Base-by-base conservation (phyloP, 2,797 vertebrate genomes). In the Dendrocincla fuliginosa region DNA sequence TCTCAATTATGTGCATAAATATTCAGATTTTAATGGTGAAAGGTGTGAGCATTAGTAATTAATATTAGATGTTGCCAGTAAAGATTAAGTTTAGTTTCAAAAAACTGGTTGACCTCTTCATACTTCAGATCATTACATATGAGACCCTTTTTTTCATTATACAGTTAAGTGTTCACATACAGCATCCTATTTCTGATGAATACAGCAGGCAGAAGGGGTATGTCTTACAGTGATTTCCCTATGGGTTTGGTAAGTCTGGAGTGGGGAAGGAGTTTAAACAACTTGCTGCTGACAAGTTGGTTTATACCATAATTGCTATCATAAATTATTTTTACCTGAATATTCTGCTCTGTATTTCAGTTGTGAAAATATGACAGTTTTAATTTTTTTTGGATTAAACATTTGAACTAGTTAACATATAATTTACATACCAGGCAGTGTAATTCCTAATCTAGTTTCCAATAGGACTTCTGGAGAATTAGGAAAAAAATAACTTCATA, bases 21-120 rank as follows among this genome's bases (percentile, higher is more conserved):
- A 64, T 90, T 95, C 90, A 91, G 63, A 96, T 92, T 94, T 73
- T 91, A 87, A 83, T 65, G 14, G 83, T 68, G 87, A 95, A 95
- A 95, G 89, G 61, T 89, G 28, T 90, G 41, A 84, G 50, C 41
- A 63, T 93, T 94, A 93, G 94, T 97, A 96, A 97, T 97, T 97
- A 97, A 93, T 95, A 96, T 90, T 92, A 96, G 71, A 84, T 90
- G 76, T 61, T 96, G 61, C 68, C 90, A 89, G 84, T 87, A 96
- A 97, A 96, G 90, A 95, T 92, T 93, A 94, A 95, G 73, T 52
- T 95, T 92, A 41, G 59, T 90, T 96, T 87, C 32, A 92, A 74
- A 96, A 75, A 71, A 94, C 65, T 68, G 84, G 63, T 53, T 97
- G 94, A 97, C 97, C 96, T 97, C 97, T 67, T 87, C 59, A 65